Conservation (phyloP, 2,113 vertebrate species). For the Macaca fascicularis region DNA sequence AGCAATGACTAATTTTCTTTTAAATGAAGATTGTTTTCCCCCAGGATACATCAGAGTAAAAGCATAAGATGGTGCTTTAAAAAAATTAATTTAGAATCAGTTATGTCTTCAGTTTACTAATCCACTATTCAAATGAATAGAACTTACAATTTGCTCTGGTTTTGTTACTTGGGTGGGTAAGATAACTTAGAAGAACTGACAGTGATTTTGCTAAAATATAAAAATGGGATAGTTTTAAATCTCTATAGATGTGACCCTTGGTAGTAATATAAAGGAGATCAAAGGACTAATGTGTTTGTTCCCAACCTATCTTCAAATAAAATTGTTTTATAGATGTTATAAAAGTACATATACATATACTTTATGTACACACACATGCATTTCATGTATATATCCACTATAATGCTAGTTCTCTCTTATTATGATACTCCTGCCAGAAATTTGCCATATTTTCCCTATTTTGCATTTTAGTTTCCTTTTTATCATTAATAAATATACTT, state of each 20-base stretch:
- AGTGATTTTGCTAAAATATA: not conserved
- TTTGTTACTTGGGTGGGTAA: not conserved
- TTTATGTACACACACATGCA: not conserved
- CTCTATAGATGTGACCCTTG: not conserved
- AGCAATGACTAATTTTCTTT: slow-evolving; percentile 21
- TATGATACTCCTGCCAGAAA: not conserved
- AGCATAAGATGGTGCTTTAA: not conserved
- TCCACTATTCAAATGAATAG: not conserved
- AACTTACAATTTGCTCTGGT: not conserved
- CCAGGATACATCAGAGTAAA: not conserved
- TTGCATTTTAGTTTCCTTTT: not conserved
- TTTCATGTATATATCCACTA: not conserved
- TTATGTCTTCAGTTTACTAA: not conserved
- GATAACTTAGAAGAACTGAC: not conserved
- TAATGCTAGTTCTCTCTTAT: not conserved
- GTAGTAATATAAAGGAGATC: not conserved
- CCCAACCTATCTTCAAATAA: not conserved
- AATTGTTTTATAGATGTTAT: not conserved
- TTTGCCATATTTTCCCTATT: not conserved
- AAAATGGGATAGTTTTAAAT: not conserved
- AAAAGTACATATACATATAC: not conserved
- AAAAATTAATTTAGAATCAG: not conserved
- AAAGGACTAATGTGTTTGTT: slow-evolving; percentile 1
- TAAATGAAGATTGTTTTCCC: not conserved
- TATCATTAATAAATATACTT: not conserved